Evolutionary conservation across 2,113 vertebrate species (phyloP).

Genomic region (Tiliqua scincoides): DNA sequence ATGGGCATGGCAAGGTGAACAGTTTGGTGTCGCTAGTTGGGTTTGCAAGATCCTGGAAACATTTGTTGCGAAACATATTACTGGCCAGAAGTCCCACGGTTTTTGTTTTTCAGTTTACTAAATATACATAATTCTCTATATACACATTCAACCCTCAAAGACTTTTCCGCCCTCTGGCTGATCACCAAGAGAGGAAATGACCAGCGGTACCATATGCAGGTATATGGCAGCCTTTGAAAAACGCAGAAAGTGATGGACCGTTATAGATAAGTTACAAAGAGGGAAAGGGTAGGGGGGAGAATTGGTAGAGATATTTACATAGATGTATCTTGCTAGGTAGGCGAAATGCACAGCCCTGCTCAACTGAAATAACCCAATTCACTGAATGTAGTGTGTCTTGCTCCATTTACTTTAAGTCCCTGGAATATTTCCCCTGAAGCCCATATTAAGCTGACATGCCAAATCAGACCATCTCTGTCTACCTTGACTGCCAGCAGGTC

Average conservation of each 20-base stretch:
- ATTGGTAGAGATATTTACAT: conserved; percentile 73
- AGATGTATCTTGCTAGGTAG: conserved; percentile 62
- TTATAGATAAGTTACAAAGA: conserved; percentile 65
- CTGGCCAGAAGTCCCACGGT: conserved; percentile 96
- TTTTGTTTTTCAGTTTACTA: conserved; percentile 78
- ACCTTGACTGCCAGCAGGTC: background rate
- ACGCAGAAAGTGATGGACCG: conserved; percentile 53
- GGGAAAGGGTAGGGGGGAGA: conserved; percentile 56
- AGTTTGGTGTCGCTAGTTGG: conserved; percentile 59
- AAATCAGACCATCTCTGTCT: background rate
- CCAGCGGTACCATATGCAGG: conserved; percentile 56
- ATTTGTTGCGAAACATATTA: conserved; percentile 79
- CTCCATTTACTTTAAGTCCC: background rate
- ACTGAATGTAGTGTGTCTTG: background rate
- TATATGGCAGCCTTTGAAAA: conserved; percentile 51
- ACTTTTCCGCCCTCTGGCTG: conserved; percentile 46
- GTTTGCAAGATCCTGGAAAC: conserved; percentile 60
- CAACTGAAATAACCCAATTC: conserved; percentile 53
- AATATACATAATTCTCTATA: conserved; percentile 88
- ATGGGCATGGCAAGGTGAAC: conserved; percentile 87
- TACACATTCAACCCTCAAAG: conserved; percentile 73
- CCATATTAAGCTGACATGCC: background rate
- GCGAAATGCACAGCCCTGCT: conserved; percentile 62
- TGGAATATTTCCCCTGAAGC: background rate
- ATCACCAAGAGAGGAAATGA: conserved; percentile 50